Evolutionary conservation across 2,113 vertebrate species (phyloP).

Genomic region (Bufo gargarizans): DNA sequence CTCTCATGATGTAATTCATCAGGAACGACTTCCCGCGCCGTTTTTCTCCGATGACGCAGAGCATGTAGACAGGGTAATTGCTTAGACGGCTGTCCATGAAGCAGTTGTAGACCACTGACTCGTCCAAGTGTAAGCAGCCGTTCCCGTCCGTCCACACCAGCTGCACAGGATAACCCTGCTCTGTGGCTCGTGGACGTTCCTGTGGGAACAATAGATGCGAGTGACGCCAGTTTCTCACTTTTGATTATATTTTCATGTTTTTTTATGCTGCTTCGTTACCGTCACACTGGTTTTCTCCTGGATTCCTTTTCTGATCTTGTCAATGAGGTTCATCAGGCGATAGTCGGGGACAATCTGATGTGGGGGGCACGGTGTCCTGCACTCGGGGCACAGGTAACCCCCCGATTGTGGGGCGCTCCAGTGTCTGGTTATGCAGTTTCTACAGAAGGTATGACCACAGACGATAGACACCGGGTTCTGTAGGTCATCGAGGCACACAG

Average conservation of each 20-base stretch:
- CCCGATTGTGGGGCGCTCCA: constrained; percentile 67
- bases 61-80: constrained; percentile 63
- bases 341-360: constrained; percentile 34
- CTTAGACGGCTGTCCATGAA: constrained; percentile 63
- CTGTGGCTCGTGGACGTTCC: not conserved
- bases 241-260: not conserved
- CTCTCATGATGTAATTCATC: constrained; percentile 64
- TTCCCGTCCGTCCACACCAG: constrained; percentile 61
- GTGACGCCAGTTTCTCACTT: not conserved
- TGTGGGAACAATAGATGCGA: not conserved
- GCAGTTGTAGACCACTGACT: constrained; percentile 62
- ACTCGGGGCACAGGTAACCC: constrained; percentile 71
- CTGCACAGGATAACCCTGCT: constrained; percentile 53
- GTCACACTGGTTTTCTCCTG: not conserved
- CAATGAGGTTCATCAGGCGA: constrained; percentile 36
- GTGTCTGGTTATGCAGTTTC: constrained; percentile 73
- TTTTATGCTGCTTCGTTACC: not conserved
- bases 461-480: constrained; percentile 77
- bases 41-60: constrained; percentile 68
- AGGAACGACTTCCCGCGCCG: constrained; percentile 67
- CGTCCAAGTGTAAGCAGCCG: constrained; percentile 59
- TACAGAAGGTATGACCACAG: constrained; percentile 77
- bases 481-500: constrained; percentile 76
- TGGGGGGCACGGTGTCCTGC: constrained; percentile 70
- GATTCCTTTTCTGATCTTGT: constrained; percentile 20